A percentile compares a stretch with the other conserved stretches of the same genome.
These are phyloP conservation scores for Sprattus sprattus DNA, from an alignment of 2,113 vertebrate genomes.

Conservation along the genomic window DNA sequence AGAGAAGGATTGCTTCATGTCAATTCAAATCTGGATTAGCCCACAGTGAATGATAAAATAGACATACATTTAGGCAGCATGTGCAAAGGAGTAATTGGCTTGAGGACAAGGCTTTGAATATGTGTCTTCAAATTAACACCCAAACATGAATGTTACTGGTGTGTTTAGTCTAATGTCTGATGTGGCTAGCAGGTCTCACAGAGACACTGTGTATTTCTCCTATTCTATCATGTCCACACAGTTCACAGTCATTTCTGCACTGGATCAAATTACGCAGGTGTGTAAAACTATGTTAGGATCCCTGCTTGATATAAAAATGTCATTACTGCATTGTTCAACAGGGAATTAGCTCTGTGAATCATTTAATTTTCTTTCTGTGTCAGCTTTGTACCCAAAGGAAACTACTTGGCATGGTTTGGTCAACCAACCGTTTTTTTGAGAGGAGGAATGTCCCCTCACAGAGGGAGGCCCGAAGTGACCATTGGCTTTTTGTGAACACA, in stretches of 20 bases:
- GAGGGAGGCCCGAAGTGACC: background rate
- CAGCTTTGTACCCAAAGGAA: conserved; percentile 3
- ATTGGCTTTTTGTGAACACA: background rate
- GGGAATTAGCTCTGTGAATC: background rate
- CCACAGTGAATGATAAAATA: background rate
- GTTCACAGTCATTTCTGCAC: background rate
- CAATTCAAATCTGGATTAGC: background rate
- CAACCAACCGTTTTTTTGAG: background rate
- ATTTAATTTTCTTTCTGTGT: conserved; percentile 15
- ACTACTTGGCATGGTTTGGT: background rate
- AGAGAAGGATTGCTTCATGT: conserved; percentile 25
- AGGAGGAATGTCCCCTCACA: background rate
- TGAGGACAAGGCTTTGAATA: background rate
- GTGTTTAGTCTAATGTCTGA: background rate
- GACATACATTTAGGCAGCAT: background rate
- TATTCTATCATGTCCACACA: background rate
- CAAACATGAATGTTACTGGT: background rate
- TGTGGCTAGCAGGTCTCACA: background rate
- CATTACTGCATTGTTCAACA: background rate
- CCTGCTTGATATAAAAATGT: conserved; percentile 30
- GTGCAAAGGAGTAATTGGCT: background rate
- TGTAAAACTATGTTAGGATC: conserved; percentile 39
- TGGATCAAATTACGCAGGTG: conserved; percentile 42
- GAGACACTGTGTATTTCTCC: background rate
- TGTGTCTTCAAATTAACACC: background rate